Evolutionary conservation across 1,140 invertebrate species (phyloP), one percentile per base, ranked within the genome.

Genomic region (Diploscapter pachys): DNA sequence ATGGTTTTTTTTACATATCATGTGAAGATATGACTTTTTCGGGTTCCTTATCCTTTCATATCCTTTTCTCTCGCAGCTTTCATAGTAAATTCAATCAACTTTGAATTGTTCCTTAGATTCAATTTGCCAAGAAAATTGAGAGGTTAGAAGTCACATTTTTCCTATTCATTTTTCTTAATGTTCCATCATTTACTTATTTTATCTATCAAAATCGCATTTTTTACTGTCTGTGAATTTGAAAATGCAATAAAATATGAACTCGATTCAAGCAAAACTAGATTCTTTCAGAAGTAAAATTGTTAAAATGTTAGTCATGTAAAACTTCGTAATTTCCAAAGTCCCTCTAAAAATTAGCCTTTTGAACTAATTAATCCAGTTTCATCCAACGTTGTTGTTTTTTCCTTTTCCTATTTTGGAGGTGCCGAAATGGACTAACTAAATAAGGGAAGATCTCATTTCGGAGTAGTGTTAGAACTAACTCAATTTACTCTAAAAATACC

Each of bases 141-240:
- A 31, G 31, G 31, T 31, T 31, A 31, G 31, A 31, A 31, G 31
- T 31, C 31, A 31, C 31, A 31, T 31, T 31, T 31, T 31, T 31
- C 31, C 31, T 31, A 31, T 31, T 31, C 31, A 31, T 31, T 31
- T 31, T 31, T 31, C 31, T 31, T 31, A 5, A 53, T 50, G 6
- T 50, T 66, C 63, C 72, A 63, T 59, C 49, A 50, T 62, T 49
- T 54, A 55, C 13, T 59, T 57, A 62, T 74, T 74, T 51, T 69
- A 69, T 54, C 73, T 31, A 31, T 31, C 31, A 31, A 31, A 31
- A 31, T 31, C 31, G 31, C 31, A 31, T 31, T 31, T 31, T 31
- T 31, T 31, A 31, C 31, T 31, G 31, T 31, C 31, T 31, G 31
- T 31, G 31, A 31, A 31, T 31, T 52, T 67, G 50, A 6, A 67